phyloP scores from a whole-genome alignment of 2,888 invertebrate species.

The Arctia plantaginis region DNA sequence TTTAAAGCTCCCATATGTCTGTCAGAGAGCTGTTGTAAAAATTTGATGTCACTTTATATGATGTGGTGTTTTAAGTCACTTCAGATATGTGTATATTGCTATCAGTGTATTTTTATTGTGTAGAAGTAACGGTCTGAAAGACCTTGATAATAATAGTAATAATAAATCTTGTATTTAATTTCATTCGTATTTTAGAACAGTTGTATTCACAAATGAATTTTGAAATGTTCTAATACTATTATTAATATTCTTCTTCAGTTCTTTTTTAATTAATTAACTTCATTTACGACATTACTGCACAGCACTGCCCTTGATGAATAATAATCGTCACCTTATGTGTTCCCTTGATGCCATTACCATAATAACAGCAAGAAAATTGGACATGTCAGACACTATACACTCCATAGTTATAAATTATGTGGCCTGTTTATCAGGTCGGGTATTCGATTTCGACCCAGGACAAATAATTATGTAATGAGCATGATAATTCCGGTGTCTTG shows the following conservation, averaged over 20 bases:
- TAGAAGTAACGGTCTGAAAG: slow-evolving; percentile 37
- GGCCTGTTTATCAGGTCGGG: no score
- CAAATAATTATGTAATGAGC: neutral
- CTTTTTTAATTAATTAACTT: neutral
- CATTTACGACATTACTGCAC: neutral
- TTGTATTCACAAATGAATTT: neutral
- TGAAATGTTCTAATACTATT: neutral
- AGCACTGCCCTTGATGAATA: neutral
- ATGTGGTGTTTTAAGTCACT: slow-evolving; percentile 17
- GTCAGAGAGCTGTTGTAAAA: slow-evolving; percentile 8
- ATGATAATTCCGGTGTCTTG: neutral
- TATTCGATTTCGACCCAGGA: no score
- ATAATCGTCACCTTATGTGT: neutral
- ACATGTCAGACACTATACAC: neutral
- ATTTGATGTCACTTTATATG: slow-evolving; percentile 16
- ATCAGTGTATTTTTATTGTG: slow-evolving; percentile 29
- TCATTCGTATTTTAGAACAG: neutral
- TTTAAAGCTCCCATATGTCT: slow-evolving; percentile 2
- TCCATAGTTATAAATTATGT: no score
- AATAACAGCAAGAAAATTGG: neutral
- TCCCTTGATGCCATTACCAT: neutral
- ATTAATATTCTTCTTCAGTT: neutral
- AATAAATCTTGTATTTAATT: neutral
- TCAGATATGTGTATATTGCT: slow-evolving; percentile 29
- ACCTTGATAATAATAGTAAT: slow-evolving; percentile 1